A percentile compares a stretch with the other conserved stretches of the same genome.
Conservation (phyloP, 2,888 invertebrate species). For the Lucinisca nassula region DNA sequence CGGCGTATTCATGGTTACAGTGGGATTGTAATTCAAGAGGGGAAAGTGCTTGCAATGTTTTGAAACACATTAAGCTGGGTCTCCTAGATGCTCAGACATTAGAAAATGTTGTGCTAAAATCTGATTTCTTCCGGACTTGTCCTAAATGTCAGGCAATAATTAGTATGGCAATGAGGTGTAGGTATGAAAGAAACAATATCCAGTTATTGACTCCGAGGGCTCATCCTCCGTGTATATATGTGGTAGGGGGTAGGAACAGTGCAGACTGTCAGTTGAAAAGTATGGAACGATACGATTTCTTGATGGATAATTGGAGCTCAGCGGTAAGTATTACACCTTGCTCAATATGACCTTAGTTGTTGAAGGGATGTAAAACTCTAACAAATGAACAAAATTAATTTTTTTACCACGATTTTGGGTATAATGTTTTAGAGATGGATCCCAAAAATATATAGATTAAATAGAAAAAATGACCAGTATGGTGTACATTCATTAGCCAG, state of each 20-base stretch:
- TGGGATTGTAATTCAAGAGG: constrained; percentile 76
- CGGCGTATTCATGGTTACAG: constrained; percentile 84
- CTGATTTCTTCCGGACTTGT: constrained; percentile 84
- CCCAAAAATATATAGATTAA: too few species aligned
- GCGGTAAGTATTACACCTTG: constrained; percentile 83
- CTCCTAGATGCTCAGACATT: constrained; percentile 83
- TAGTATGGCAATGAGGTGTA: constrained; percentile 82
- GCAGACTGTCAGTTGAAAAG: constrained; percentile 86
- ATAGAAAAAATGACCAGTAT: too few species aligned
- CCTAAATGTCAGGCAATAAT: constrained; percentile 85
- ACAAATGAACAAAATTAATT: too few species aligned
- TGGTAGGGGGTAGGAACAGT: constrained; percentile 86
- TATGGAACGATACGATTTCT: constrained; percentile 86
- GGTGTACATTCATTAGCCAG: too few species aligned
- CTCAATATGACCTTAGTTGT: too few species aligned
- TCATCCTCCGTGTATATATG: constrained; percentile 86
- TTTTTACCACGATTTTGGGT: too few species aligned
- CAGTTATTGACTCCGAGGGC: constrained; percentile 81
- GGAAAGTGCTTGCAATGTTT: constrained; percentile 79
- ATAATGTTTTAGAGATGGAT: too few species aligned
- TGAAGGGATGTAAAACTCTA: too few species aligned
- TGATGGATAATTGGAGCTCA: constrained; percentile 85
- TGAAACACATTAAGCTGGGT: constrained; percentile 85
- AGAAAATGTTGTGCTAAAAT: constrained; percentile 84
- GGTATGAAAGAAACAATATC: constrained; percentile 80